Evolutionary conservation across 2,113 vertebrate genomes (phyloP).

Genomic region (Motacilla tschutschensis): DNA sequence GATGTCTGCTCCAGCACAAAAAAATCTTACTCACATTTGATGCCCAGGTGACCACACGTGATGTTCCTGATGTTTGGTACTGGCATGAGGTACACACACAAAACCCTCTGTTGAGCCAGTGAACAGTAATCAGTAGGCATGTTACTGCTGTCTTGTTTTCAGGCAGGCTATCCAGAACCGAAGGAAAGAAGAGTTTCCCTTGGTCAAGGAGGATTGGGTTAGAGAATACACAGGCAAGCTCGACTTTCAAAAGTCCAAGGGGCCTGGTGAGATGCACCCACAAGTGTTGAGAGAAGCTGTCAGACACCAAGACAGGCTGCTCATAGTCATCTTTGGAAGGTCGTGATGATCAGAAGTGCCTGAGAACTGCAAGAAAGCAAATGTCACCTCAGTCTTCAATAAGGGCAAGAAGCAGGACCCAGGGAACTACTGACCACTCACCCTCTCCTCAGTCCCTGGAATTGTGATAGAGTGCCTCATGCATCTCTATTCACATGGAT

Average conservation of each 20-base stretch:
- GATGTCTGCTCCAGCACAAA: not conserved
- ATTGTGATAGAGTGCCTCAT: not conserved
- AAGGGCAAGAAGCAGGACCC: not conserved
- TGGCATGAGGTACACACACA: not conserved
- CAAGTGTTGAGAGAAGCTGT: not conserved
- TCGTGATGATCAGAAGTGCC: rapidly evolving
- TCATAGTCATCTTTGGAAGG: not conserved
- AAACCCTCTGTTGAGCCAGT: not conserved
- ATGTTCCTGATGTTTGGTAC: not conserved
- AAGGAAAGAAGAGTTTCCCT: not conserved
- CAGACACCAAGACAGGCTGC: not conserved
- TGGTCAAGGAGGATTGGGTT: not conserved
- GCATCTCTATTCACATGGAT: not conserved
- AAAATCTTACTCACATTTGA: not conserved
- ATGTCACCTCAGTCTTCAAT: not conserved
- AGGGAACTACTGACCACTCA: not conserved
- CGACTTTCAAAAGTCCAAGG: not conserved
- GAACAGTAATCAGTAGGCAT: not conserved
- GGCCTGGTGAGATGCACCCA: rapidly evolving
- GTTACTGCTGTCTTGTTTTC: not conserved
- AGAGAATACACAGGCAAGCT: not conserved
- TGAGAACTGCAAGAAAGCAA: not conserved
- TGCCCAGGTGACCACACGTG: not conserved
- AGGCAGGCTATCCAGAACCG: not conserved
- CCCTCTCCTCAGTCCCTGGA: not conserved